Percentiles rank a stretch among this genome's conserved stretches.
phyloP scores from a whole-genome alignment of 2,888 invertebrate species.

The Ariolimax columbianus region DNA sequence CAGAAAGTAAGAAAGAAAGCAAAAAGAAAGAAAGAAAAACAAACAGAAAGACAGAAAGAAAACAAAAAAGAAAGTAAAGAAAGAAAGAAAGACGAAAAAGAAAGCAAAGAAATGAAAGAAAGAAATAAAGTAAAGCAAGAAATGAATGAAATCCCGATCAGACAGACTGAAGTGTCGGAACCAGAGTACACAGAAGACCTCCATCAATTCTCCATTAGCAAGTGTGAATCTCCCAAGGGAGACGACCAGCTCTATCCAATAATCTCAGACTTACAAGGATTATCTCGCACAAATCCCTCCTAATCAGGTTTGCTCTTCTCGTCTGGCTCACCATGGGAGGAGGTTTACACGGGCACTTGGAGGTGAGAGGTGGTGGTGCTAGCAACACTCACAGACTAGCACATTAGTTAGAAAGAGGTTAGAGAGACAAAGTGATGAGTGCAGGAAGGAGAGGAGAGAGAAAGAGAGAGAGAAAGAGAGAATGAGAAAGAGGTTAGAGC shows the following conservation, averaged over 20 bases:
- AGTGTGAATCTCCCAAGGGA: not conserved
- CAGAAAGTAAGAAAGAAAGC: not conserved
- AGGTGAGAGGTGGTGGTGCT: too few species aligned
- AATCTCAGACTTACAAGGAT: not conserved
- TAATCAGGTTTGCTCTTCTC: not conserved
- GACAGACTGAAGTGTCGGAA: too few species aligned
- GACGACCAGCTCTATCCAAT: not conserved
- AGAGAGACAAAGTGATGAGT: too few species aligned
- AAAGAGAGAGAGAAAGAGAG: too few species aligned
- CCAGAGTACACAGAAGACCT: not conserved
- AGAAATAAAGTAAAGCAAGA: too few species aligned
- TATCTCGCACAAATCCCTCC: not conserved
- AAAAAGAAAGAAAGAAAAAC: not conserved
- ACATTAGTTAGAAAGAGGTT: too few species aligned
- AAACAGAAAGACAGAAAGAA: not conserved
- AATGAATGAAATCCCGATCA: too few species aligned
- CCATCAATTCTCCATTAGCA: conserved; percentile 10
- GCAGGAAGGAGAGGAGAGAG: too few species aligned
- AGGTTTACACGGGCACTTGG: too few species aligned
- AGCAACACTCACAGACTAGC: too few species aligned
- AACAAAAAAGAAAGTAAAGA: not conserved
- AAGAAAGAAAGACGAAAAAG: not conserved
- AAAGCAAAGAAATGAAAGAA: too few species aligned
- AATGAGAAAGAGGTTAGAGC: too few species aligned
- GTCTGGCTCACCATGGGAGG: not conserved